Base-by-base conservation (phyloP, 23 tunicate species). In the Styela clava region DNA sequence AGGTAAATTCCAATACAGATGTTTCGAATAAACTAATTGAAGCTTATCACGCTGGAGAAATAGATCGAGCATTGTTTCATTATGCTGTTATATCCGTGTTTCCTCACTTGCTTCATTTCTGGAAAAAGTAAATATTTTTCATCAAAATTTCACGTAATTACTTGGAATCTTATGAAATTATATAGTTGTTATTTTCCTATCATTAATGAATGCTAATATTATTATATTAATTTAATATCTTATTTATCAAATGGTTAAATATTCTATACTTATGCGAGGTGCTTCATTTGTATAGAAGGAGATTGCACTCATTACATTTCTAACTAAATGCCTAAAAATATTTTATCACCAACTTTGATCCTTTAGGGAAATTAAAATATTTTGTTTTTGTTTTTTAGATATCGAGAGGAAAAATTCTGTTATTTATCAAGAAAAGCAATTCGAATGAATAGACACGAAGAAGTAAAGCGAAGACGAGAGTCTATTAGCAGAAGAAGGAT, bases 41-140 rank as follows among this genome's bases (percentile, higher is more conserved):
- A 25, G 36, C 79, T 51, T 25, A 44, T 9, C 19, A 44, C 1
- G 33, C 27, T 2, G 91, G 91, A 3, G 51, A 19, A 24, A 62
- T 74, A 20, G 79, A 81, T 34, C 86, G 95, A 3, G 81, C 78
- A 2, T 33, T 85, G 52, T 89, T 85, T 64, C 89, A 85, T 63
- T 62, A 89, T 52, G 95, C 85, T 2, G 81, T 87, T 24, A 16
- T 89, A 35, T 24, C 29, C 0, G 65, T 80, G 0, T 85, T 89
- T 81, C 95, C 95, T 16, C 35, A 80, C 27, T 64, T 89, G 22
- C 65, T 89, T 65, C 70, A 72, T 69, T 89, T 62, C 61, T 89
- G 95, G 95, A 81, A 70, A 33, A 74, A 44, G 95, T 89, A 34
- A 74, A 56, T 31, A n/a, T n/a, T n/a, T n/a, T n/a, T n/a, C n/a